Base-by-base conservation (phyloP, 2,797 vertebrate species). In the Clarias platycephalus region DNA sequence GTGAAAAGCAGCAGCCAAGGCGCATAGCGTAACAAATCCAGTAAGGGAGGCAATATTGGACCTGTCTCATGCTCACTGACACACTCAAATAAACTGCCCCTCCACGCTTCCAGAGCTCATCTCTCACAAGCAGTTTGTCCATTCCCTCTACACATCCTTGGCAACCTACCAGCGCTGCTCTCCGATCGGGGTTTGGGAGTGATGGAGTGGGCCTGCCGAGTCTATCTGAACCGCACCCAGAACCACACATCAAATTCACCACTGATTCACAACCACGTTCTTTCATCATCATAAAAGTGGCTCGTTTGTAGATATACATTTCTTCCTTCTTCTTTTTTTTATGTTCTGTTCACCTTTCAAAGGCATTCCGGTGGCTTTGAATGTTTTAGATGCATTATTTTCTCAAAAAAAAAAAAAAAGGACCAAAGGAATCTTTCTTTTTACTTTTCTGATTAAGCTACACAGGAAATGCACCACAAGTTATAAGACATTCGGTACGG, bases 41-140 rank as follows among this genome's bases (percentile, higher is more conserved):
- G 76, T 76, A 81, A 78, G 68, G 80, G 57, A 86, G 67, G 72
- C 83, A 80, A 80, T 88, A 86, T 84, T 82, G 64, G 55, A 3
- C 28, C 80, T 85, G 82, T 72, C 64, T 82, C 83, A 83, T 81
- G 77, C 57, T 88, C 76, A 85, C 78, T 84, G 86, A 87, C 85
- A 84, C 44, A 7, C 77, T 83, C 81, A 84, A 83, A 86, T 40
- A 60, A 86, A 88, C 86, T 28, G 85, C 74, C 81, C 44, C 85
- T 62, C 60, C 13, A 64, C 72, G 84, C 74, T 72, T 83, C 71
- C 63, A 63, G 40, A n/a, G 63, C 80, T 77, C 83, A 82, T 85
- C 83, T 86, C 84, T 89, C 84, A 83, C 49, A 75, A 80, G 64
- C 75, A 83, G 68, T 86, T 87, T 84, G 84, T 87, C 85, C 76